These are phyloP conservation scores for Cantharis rufa DNA, from an alignment of 2,888 invertebrate species.

Conservation along the genomic window DNA sequence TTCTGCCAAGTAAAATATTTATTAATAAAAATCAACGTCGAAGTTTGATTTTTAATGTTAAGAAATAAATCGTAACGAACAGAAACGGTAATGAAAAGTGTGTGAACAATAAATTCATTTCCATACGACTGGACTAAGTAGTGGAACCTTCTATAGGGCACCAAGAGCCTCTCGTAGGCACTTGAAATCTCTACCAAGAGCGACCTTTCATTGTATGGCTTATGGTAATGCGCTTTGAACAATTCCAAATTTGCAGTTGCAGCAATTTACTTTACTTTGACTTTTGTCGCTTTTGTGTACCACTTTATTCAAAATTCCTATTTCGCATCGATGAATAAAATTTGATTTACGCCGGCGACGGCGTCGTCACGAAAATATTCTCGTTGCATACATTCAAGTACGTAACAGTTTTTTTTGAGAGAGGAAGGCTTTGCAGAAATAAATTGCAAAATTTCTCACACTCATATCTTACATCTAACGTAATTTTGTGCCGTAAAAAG, in stretches of 20 bases:
- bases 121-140: slow-evolving; percentile 26
- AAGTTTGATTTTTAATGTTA: background rate
- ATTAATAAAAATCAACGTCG: no score
- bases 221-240: slow-evolving; percentile 47
- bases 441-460: slow-evolving; percentile 4
- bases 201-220: slow-evolving; percentile 44
- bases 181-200: slow-evolving; percentile 42
- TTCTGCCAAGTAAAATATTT: no score
- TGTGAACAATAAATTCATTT: slow-evolving; percentile 32
- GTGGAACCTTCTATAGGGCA: slow-evolving; percentile 40
- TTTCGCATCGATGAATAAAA: background rate
- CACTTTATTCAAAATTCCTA: slow-evolving; percentile 15
- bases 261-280: slow-evolving; percentile 44
- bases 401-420: background rate
- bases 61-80: slow-evolving; percentile 20
- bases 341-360: background rate
- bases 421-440: background rate
- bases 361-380: no score
- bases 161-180: slow-evolving; percentile 45
- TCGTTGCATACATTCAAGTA: background rate
- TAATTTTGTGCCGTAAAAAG: background rate
- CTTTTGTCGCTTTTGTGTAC: slow-evolving; percentile 38
- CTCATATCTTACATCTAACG: background rate
- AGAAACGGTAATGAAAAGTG: slow-evolving; percentile 29
- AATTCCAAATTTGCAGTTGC: slow-evolving; percentile 42